Evolutionary conservation across 1,140 invertebrate genomes (phyloP), one percentile per base, ranked within the genome.

Genomic region (Rhyzopertha dominica): DNA sequence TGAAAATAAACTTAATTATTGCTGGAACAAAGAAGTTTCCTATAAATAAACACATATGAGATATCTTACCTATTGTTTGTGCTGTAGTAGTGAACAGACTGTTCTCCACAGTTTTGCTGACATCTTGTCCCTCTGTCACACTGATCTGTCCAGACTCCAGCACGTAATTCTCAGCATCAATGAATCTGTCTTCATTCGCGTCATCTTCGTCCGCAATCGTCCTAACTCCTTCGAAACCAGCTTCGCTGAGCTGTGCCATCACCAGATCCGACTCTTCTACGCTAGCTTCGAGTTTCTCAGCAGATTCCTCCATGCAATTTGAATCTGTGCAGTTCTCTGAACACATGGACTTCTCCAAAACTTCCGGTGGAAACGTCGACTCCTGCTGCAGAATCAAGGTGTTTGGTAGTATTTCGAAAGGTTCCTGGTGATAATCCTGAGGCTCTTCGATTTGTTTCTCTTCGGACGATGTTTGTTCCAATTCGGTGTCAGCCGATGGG

Each of bases 111-210:
- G n/a, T n/a, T n/a, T n/a, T n/a, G n/a, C n/a, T n/a, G n/a, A n/a
- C n/a, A n/a, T n/a, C n/a, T 26, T 8, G n/a, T n/a, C n/a, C n/a
- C n/a, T n/a, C n/a, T n/a, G 53, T 28, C 4, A 65, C 43, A 9
- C 58, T 47, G 17, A 69, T 66, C 53, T 67, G 62, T 4, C 67
- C 67, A 14, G 68, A 69, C 54, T 71, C 69, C 28, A 70, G 43
- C 3, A 69, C 62, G 53, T 69, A 69, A 53, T 65, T 69, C 47
- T 71, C 68, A 5, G 67, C 67, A 59, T 70, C 68, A 12, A 66
- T 63, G 53, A 70, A 68, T 12, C 67, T 50, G 43, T 68, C 61
- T 46, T 69, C 66, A 37, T 65, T 66, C 5, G 57, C 57, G 47
- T 67, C 65, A 23, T 66, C 64, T 30, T 62, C 61, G 38, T 64